Evolutionary conservation across 2,888 invertebrate species (phyloP).

Genomic region (Hartigia nigra): DNA sequence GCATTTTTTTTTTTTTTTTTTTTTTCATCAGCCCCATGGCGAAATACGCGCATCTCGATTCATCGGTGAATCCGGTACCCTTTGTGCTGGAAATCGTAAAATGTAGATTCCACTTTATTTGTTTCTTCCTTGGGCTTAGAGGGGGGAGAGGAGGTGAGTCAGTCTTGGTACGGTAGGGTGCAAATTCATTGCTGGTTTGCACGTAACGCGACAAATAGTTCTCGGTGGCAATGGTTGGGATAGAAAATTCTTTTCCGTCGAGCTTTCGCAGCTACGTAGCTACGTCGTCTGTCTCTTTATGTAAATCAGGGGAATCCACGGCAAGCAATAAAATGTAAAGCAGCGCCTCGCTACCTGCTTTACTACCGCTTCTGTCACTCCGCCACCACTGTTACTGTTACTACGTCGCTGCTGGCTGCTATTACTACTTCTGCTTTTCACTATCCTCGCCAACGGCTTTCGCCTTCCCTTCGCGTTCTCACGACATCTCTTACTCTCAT

Average conservation of each 20-base stretch:
- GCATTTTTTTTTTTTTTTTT: too few species aligned
- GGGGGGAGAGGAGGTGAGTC: background rate
- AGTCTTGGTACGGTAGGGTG: constrained; percentile 5
- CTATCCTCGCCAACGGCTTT: background rate
- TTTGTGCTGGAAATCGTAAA: constrained; percentile 8
- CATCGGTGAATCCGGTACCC: background rate
- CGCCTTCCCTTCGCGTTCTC: background rate
- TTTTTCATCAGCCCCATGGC: background rate
- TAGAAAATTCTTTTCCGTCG: constrained; percentile 26
- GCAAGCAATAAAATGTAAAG: constrained; percentile 60
- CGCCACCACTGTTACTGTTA: background rate
- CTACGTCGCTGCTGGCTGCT: background rate
- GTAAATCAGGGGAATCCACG: constrained; percentile 51
- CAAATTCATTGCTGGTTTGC: constrained; percentile 23
- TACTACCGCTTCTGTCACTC: background rate
- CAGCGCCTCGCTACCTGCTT: constrained; percentile 28
- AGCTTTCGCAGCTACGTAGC: constrained; percentile 14
- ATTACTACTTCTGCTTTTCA: background rate
- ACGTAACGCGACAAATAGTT: constrained; percentile 23
- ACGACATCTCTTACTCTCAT: background rate
- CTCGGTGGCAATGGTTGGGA: constrained; percentile 19
- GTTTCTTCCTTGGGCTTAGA: background rate
- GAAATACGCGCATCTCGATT: background rate
- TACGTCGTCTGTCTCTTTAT: constrained; percentile 30
- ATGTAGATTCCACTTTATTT: constrained; percentile 23